These are phyloP conservation scores for Aphaenogaster ashmeadi DNA, from an alignment of 1,140 invertebrate genomes.

Conservation along the genomic window DNA sequence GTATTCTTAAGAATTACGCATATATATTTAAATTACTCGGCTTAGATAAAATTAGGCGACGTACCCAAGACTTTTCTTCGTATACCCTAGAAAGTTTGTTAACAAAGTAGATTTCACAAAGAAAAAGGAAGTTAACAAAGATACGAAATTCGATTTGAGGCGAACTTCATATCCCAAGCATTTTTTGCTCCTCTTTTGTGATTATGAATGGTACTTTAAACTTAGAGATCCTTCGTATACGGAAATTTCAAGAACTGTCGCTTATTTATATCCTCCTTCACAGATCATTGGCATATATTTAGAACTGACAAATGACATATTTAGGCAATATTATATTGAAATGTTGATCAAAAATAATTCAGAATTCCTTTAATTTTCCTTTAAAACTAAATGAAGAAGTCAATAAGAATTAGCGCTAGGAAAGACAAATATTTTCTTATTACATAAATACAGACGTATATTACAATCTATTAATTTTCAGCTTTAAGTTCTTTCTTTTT, in stretches of 20 bases:
- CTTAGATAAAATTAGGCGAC: conserved; percentile 13
- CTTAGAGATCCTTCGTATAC: background rate
- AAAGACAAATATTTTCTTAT: background rate
- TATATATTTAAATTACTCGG: conserved; percentile 35
- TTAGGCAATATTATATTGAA: background rate
- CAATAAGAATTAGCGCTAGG: background rate
- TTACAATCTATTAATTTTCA: background rate
- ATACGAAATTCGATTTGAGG: conserved; percentile 39
- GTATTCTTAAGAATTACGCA: background rate
- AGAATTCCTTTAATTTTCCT: background rate
- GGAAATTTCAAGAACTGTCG: conserved; percentile 10
- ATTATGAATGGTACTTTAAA: background rate
- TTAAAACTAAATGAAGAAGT: background rate
- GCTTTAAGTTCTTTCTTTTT: background rate
- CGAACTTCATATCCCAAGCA: background rate
- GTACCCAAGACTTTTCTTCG: background rate
- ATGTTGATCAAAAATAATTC: background rate
- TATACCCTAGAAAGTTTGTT: conserved; percentile 7
- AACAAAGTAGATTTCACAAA: conserved; percentile 9
- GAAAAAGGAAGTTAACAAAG: conserved; percentile 1
- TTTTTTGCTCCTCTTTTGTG: background rate
- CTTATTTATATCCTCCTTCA: background rate
- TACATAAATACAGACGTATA: background rate
- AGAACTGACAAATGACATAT: background rate
- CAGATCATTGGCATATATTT: background rate